Base-by-base conservation (phyloP, 2,797 vertebrate species). In the Meriones psammophilus region DNA sequence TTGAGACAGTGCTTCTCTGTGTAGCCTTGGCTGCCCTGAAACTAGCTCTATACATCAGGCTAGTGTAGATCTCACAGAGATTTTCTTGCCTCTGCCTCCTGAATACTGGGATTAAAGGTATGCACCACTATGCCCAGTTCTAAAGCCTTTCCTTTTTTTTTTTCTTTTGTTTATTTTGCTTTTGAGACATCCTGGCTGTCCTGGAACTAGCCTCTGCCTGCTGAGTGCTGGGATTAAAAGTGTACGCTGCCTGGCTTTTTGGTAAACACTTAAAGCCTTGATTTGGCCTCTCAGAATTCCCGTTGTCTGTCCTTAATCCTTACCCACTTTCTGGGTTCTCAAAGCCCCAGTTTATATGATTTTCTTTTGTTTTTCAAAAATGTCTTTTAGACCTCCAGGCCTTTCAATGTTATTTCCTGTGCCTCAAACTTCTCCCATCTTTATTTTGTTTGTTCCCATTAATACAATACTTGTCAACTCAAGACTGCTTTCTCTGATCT, bases 401-500 rank as follows among this genome's bases (percentile, higher is more conserved):
- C n/a, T 91, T 60, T 94, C 15, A 36, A 20, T 78, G 9, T 94
- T 83, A 12, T 54, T 96, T 14, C n/a, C 22, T 58, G 8, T 92
- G 14, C 33, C 36, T 85, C 17, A 58, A 36, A 30, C 54, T 80
- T 94, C 71, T 28, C 26, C 26, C 18, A 14, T 54, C 33, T 50
- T 81, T 1, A 56, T 18, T 8, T 62, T 50, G 7, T 95, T 84
- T 33, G n/a, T 42, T 76, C 64, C 87, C 15, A 71, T 62, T 76
- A 80, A 30, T 89, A 56, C 22, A 88, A 5, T 80, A 62, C 33
- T 66, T 91, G 36, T 62, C 30, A 94, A 56, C 36, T 87, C 22
- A 84, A 26, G 56, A 58, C 56, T 89, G 83, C n/a, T 80, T 94
- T 94, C 58, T 94, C 33, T 90, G 62, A 92, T 58, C 36, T 95